Conservation (phyloP, 2,797 vertebrate species). For the Pterois miles region DNA sequence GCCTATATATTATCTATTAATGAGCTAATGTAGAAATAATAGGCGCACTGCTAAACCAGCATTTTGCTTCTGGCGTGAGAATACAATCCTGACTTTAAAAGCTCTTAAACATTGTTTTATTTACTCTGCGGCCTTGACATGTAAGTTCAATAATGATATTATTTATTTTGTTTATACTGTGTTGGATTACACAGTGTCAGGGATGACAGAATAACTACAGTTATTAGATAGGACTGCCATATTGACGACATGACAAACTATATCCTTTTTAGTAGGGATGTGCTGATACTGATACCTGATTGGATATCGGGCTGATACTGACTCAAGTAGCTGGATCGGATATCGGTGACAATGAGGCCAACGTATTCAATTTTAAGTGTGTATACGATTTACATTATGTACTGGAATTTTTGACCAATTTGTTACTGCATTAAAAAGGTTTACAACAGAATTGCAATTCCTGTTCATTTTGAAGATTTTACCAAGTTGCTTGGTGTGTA, state of each 20-base stretch:
- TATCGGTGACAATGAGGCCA: too few relatives aligned
- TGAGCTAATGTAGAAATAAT: slow-evolving; percentile 14
- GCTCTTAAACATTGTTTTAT: background rate
- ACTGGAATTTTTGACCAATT: too few relatives aligned
- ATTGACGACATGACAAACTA: background rate
- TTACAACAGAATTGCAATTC: too few relatives aligned
- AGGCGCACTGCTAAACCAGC: background rate
- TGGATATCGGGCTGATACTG: too few relatives aligned
- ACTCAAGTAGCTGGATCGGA: too few relatives aligned
- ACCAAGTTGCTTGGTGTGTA: too few relatives aligned
- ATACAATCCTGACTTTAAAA: background rate
- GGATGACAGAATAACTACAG: background rate
- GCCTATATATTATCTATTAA: slow-evolving; percentile 14
- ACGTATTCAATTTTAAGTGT: too few relatives aligned
- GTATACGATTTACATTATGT: too few relatives aligned
- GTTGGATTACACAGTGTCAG: background rate
- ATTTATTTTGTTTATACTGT: background rate
- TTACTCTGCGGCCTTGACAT: background rate
- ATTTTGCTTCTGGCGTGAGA: slow-evolving; percentile 2
- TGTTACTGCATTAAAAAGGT: too few relatives aligned
- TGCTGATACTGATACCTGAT: too few relatives aligned
- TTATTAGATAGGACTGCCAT: background rate
- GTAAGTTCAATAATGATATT: background rate
- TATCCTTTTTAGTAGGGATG: background rate
- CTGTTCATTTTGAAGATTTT: too few relatives aligned